Base-by-base conservation (phyloP, 2,797 vertebrate species). In the Poecilia picta region DNA sequence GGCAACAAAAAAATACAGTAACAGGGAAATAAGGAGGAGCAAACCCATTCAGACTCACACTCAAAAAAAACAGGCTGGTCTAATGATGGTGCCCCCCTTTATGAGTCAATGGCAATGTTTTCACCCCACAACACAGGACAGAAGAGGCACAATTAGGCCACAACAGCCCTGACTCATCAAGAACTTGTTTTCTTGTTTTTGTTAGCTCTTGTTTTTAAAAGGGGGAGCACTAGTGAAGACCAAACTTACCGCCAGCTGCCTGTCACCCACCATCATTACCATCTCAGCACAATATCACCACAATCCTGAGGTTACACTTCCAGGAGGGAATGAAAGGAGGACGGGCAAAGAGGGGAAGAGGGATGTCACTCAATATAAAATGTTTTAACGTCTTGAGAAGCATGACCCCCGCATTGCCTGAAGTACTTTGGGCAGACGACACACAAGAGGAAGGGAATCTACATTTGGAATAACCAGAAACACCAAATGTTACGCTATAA, bases 201-300 rank as follows among this genome's bases (percentile, higher is more conserved):
- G 77, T 76, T 72, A 43, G 53, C 39, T 76, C 75, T 84, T 68
- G 68, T 83, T 81, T 80, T 49, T 84, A 73, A 8, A 79, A 89
- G 91, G 94, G 93, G 89, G 90, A 91, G 89, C 74, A 68, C 86
- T 86, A 89, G 92, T 94, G 92, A 95, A 94, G 94, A 94, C 94
- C 87, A 91, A 88, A 95, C 94, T 95, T 95, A 95, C 95, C 94
- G 62, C 85, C 39, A 62, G 88, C 85, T 4, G 90, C 93, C 93
- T 93, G 91, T 94, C 94, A 93, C 94, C 93, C 92, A 95, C 95
- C 95, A 96, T 95, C 95, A 94, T 95, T 93, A 96, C 92, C 93
- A 95, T 94, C 91, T 90, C 93, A 95, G 93, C 91, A 94, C 92
- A 95, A 93, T 86, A 89, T 92, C 91, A 94, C 91, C 88, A 95